Percentiles rank a stretch among this genome's conserved stretches.
Evolutionary conservation across 2,888 invertebrate species (phyloP).

Genomic region (Limenitis camilla): DNA sequence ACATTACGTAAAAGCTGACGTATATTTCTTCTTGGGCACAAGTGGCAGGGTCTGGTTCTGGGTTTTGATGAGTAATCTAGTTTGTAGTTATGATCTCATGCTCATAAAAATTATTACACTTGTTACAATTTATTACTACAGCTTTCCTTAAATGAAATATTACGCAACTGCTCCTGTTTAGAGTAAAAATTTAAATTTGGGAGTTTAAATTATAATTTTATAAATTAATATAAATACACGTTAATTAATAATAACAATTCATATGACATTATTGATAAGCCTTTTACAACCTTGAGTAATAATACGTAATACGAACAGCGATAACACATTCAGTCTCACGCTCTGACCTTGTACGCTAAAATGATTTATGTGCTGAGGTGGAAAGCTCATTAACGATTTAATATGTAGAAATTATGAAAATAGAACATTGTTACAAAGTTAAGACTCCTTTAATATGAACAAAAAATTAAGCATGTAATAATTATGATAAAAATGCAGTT

Average conservation of each 20-base stretch:
- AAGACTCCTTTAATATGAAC: too few species aligned
- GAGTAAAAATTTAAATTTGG: too few species aligned
- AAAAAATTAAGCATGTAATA: too few species aligned
- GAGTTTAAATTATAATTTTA: conserved; percentile 1
- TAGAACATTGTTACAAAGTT: not conserved
- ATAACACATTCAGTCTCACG: conserved; percentile 24
- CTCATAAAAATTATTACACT: conserved; percentile 9
- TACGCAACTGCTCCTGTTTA: not conserved
- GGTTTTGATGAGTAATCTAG: conserved; percentile 23
- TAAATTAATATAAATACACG: conserved; percentile 12
- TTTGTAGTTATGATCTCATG: conserved; percentile 23
- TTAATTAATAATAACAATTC: conserved; percentile 13
- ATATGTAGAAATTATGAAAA: conserved; percentile 1
- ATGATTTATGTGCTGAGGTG: conserved; percentile 13
- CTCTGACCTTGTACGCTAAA: conserved; percentile 18
- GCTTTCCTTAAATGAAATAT: not conserved
- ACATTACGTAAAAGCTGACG: conserved; percentile 14
- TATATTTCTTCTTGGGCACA: conserved; percentile 18
- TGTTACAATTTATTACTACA: conserved; percentile 1
- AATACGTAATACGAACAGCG: conserved; percentile 11
- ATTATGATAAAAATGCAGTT: too few species aligned
- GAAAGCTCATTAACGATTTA: conserved; percentile 6
- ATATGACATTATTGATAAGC: conserved; percentile 21
- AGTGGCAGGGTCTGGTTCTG: conserved; percentile 22
- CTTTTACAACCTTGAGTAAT: conserved; percentile 15